Evolutionary conservation across 2,888 invertebrate species (phyloP).

Genomic region (Octodonta nipae): DNA sequence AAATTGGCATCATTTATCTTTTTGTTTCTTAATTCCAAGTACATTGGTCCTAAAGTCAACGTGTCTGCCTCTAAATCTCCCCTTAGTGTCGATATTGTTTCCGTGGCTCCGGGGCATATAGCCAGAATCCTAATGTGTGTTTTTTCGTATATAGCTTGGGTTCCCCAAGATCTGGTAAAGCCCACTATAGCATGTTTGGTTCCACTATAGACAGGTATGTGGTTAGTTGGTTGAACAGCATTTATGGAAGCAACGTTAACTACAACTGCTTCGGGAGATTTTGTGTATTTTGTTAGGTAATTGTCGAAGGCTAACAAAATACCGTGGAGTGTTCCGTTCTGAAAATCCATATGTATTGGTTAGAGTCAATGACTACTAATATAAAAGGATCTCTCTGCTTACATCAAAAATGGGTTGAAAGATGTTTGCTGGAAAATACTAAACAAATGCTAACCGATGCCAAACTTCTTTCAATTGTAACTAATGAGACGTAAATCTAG

Average conservation of each 20-base stretch:
- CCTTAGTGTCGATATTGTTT: slow-evolving; percentile 34
- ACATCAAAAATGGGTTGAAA: no score
- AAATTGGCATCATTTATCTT: no score
- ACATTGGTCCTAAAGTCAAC: slow-evolving; percentile 11
- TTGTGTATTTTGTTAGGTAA: slow-evolving; percentile 8
- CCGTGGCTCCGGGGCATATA: slow-evolving; percentile 37
- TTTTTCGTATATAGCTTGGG: slow-evolving; percentile 21
- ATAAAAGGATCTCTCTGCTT: no score
- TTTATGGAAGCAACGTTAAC: slow-evolving; percentile 10
- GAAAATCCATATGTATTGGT: no score
- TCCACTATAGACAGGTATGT: slow-evolving; percentile 9
- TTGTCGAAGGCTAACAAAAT: slow-evolving; percentile 9
- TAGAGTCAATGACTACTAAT: no score
- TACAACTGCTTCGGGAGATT: slow-evolving; percentile 9
- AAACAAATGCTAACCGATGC: no score
- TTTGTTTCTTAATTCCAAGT: slow-evolving; percentile 4
- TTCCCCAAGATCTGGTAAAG: slow-evolving; percentile 9
- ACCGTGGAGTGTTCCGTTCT: not conserved
- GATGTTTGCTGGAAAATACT: no score
- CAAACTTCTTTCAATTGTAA: no score
- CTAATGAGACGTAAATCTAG: no score
- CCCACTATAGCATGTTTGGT: slow-evolving; percentile 10
- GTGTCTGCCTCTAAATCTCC: slow-evolving; percentile 8
- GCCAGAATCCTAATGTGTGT: slow-evolving; percentile 32
- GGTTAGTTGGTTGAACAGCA: slow-evolving; percentile 4